Percentiles rank a stretch among this genome's conserved stretches.
phyloP scores from a whole-genome alignment of 2,113 vertebrate genomes.

The Desmodus rotundus region DNA sequence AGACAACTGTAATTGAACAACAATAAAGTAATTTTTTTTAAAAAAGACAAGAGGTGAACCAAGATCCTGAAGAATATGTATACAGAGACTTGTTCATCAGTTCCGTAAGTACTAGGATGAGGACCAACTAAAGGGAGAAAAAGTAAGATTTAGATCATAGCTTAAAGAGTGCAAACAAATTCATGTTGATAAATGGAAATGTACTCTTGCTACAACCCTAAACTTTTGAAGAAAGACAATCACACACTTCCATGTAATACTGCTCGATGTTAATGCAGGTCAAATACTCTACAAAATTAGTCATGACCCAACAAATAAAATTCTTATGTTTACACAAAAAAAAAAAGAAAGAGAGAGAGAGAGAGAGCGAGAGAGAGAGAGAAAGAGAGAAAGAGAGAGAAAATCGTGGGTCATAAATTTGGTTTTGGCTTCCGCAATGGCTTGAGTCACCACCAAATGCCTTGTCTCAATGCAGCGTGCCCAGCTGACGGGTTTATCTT shows the following conservation, averaged over 20 bases:
- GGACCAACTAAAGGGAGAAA: background rate
- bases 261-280: background rate
- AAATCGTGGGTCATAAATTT: too few species aligned
- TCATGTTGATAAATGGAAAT: background rate
- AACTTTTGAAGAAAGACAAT: background rate
- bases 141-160: background rate
- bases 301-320: background rate
- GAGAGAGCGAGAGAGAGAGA: too few species aligned
- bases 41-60: background rate
- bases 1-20: too few species aligned
- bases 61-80: background rate
- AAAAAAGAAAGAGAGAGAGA: too few species aligned
- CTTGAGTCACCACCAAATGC: background rate
- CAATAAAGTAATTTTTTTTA: too few species aligned
- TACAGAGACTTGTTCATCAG: too few species aligned
- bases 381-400: too few species aligned
- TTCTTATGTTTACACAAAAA: background rate
- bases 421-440: background rate
- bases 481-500: background rate
- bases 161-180: background rate
- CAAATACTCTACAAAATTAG: background rate
- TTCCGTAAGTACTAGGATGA: background rate
- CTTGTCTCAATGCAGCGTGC: background rate
- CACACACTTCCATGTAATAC: background rate
- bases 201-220: background rate